Base-by-base conservation (phyloP, 2,888 invertebrate species). In the Eristalis arbustorum region DNA sequence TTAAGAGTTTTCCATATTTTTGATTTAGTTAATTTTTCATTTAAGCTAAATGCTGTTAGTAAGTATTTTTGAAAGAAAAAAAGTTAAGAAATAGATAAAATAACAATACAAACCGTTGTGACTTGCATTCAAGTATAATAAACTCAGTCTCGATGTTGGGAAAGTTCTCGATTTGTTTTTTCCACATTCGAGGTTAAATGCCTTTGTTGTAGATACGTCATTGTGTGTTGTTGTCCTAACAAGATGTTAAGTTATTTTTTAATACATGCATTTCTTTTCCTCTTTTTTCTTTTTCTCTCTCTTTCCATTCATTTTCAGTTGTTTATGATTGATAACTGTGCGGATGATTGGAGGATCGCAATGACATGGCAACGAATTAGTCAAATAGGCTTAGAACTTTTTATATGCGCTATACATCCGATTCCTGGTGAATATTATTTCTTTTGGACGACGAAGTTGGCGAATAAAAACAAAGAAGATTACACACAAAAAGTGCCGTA, bases 281-380 rank as follows among this genome's bases (percentile, higher is more conserved):
- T 49, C 78, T 89, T 66, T 40, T 73, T n/a, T 88, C 84, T 74
- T 78, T 64, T 62, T 71, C 40, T 71, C 42, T 56, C 78, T 75
- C 18, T 78, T 71, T 56, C 42, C 42, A 72, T 63, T 59, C 23
- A 2, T 88, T 94, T 95, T 62, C 95, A 99, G 99, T 96, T 99
- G 94, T 99, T 99, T 95, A 99, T 99, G 97, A 98, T 99, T 94
- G 99, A 99, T 95, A 99, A 99, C 95, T 99, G 99, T 94, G 98
- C 99, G 89, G 99, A 99, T 93, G 99, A 99, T 94, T 99, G 99
- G 99, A 95, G 99, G 92, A 99, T 99, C 94, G 99, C 99, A 91
- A 98, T 99, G 97, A 99, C 99, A 90, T 98, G 98, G 96, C 98
- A 98, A 94, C 95, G 99, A 93, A 97, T 98, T 93, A 95, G 96